Evolutionary conservation across 2,797 vertebrate genomes (phyloP).

Genomic region (Clarias pachynema): DNA sequence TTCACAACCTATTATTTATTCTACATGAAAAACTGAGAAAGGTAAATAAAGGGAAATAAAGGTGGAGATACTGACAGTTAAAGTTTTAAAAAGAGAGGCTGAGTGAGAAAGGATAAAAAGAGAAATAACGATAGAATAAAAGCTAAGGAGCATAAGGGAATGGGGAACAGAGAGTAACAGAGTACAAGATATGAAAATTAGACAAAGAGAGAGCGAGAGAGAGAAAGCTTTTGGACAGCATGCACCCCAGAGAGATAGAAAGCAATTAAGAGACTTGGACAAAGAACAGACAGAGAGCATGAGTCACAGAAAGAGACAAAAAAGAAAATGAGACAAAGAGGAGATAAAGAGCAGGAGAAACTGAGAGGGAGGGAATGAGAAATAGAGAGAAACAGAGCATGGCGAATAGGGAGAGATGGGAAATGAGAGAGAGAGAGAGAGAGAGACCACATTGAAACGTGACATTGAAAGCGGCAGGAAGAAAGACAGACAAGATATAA

Average conservation of each 20-base stretch:
- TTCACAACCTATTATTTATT: slow-evolving; percentile 7
- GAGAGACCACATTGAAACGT: too few species aligned
- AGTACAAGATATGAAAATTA: not conserved
- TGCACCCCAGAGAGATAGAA: not conserved
- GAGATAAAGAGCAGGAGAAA: not conserved
- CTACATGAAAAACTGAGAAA: not conserved
- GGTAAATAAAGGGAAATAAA: not conserved
- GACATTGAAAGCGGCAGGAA: not conserved
- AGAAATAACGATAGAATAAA: not conserved
- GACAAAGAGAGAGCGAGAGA: not conserved
- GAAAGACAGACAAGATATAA: not conserved
- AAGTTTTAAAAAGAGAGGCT: not conserved
- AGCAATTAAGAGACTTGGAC: not conserved
- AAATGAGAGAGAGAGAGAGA: not conserved
- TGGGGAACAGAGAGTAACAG: not conserved
- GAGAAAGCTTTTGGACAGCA: not conserved
- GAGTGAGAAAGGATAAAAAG: not conserved
- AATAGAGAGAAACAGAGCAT: not conserved
- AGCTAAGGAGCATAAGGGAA: not conserved
- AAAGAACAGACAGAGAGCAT: too few species aligned
- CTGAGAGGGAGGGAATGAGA: not conserved
- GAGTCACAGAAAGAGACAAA: not conserved
- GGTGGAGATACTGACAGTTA: not conserved
- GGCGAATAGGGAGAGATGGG: not conserved
- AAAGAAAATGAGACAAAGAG: not conserved